These are phyloP conservation scores for Caranx melampygus DNA, from an alignment of 2,113 vertebrate species.

Conservation along the genomic window DNA sequence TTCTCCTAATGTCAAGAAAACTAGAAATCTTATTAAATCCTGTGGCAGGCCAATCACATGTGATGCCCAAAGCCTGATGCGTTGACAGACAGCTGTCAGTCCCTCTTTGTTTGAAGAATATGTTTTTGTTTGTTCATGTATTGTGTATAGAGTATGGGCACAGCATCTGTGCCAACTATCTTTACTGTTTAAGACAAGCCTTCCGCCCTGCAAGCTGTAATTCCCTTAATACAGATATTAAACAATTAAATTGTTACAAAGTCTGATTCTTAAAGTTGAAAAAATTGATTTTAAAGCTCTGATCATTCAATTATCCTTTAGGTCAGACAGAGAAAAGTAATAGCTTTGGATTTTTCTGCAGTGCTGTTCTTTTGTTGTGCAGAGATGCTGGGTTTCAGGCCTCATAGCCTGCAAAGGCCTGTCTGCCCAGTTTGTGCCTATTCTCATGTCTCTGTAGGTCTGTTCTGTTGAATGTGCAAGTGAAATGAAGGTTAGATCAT, in stretches of 20 bases:
- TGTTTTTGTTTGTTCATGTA: constrained; percentile 12
- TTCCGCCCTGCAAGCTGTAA: neutral
- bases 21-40: constrained; percentile 28
- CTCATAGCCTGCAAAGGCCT: neutral
- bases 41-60: constrained; percentile 36
- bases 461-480: neutral
- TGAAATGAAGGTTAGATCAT: neutral
- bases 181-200: neutral
- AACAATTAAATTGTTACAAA: neutral
- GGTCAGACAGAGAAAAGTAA: no score
- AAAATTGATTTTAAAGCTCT: neutral
- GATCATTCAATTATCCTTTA: no score
- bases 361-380: neutral
- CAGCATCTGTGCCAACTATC: neutral
- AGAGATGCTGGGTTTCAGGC: no score
- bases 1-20: constrained; percentile 27
- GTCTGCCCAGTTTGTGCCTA: neutral
- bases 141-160: neutral
- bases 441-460: neutral
- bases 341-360: no score
- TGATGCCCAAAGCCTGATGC: constrained; percentile 30
- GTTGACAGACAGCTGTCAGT: constrained; percentile 14
- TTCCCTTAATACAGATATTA: no score
- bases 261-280: neutral
- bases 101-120: constrained; percentile 23